Percentiles rank a stretch among this genome's conserved stretches.
phyloP scores from a whole-genome alignment of 2,113 vertebrate genomes.

The Lota lota region DNA sequence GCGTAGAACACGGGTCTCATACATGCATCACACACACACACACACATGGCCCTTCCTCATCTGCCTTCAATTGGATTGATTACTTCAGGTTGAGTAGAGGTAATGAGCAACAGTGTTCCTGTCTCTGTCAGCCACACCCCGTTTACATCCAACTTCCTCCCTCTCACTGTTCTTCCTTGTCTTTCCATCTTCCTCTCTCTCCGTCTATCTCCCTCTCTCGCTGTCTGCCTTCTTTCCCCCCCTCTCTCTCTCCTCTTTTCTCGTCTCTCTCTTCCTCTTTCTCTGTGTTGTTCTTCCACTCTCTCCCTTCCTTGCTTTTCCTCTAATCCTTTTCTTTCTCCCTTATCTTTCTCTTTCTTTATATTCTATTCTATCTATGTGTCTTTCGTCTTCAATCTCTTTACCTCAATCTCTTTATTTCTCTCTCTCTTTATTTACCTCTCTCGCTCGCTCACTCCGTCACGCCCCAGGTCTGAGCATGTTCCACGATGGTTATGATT shows the following conservation, averaged over 20 bases:
- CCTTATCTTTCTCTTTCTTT: no score
- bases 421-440: conserved; percentile 33
- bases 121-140: background rate
- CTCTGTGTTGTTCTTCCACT: background rate
- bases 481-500: conserved; percentile 63
- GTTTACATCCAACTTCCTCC: background rate
- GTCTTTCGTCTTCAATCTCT: background rate
- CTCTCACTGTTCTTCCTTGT: background rate
- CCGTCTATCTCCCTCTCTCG: background rate
- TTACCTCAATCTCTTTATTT: background rate
- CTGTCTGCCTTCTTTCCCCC: no score
- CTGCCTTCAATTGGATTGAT: conserved; percentile 74
- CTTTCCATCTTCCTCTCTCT: conserved; percentile 33
- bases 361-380: no score
- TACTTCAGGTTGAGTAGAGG: conserved; percentile 73
- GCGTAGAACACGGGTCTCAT: conserved; percentile 7
- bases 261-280: conserved; percentile 27
- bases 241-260: background rate
- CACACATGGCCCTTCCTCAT: conserved; percentile 11
- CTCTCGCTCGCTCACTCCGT: conserved; percentile 1
- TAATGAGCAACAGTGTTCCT: conserved; percentile 66
- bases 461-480: conserved; percentile 22
- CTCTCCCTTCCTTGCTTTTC: no score
- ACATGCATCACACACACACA: background rate
- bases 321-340: no score